Evolutionary conservation across 2,888 invertebrate genomes (phyloP), one percentile per base, ranked within the genome.

Genomic region (Catocala nupta): DNA sequence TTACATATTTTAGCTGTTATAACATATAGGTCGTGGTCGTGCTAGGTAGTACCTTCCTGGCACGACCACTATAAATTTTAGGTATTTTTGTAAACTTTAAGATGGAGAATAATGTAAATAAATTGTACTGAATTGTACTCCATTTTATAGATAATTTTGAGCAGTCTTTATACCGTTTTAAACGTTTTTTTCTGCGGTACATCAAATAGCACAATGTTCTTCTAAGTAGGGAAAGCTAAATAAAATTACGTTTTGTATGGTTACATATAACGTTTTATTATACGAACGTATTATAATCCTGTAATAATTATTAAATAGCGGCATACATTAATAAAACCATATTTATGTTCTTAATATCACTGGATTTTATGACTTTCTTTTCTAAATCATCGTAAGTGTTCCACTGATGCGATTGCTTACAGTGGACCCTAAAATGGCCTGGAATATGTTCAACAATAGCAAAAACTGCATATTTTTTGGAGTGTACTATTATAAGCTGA

Each of bases 401-500:
- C 45, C 55, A 55, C 45, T 55, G 10, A 55, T 45, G 11, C 55
- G 44, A 55, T 55, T 55, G 55, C 45, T 55, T 55, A 43, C 55
- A 44, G 55, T 55, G 55, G 34, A 55, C 55, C 34, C 55, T 55
- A 55, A 55, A 55, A 55, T 55, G 55, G 45, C 45, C 55, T 43
- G 44, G 45, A 45, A 55, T 44, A 45, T 44, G 45, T 25, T 25
- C 25, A 25, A 25, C 25, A 25, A 50, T 50, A 12, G 55, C 55
- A 48, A 55, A 55, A 55, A 55, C 47, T 55, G 44, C 55, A 55
- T 55, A 55, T 55, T 34, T 51, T 52, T 52, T 52, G 52, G 8
- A 53, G 52, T 11, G 52, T 7, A 25, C 25, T 25, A 25, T 25
- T 25, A 25, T 25, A 25, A 25, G 25, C 4, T 25, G 25, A 25